A percentile compares a stretch with the other conserved stretches of the same genome.
These are phyloP conservation scores for Antitype chi DNA, from an alignment of 2,888 invertebrate genomes.

Conservation along the genomic window DNA sequence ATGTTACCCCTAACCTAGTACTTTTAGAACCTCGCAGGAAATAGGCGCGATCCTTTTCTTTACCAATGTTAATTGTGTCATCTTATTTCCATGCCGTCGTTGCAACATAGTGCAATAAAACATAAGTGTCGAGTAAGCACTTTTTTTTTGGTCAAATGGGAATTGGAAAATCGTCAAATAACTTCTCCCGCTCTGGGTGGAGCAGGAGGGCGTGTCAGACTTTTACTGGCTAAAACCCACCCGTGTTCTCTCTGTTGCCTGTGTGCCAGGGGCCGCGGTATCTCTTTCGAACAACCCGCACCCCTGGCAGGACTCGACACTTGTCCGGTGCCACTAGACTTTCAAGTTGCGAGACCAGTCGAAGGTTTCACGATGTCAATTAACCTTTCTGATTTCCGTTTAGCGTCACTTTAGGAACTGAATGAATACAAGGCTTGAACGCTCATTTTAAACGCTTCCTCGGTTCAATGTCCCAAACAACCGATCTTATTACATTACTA, in stretches of 20 bases:
- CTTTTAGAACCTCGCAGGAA: not conserved
- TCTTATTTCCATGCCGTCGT: not conserved
- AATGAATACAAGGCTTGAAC: not conserved
- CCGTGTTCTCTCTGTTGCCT: no score
- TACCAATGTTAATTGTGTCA: not conserved
- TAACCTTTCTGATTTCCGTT: slow-evolving; percentile 12
- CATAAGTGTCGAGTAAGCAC: no score
- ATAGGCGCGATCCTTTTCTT: not conserved
- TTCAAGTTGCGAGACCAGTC: not conserved
- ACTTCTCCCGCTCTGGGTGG: no score
- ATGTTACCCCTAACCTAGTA: no score
- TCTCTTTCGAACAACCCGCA: no score
- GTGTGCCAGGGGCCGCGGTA: no score
- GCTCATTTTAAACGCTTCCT: slow-evolving; percentile 9
- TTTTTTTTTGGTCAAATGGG: no score
- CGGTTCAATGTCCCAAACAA: slow-evolving; percentile 30
- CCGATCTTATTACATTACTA: slow-evolving; percentile 22
- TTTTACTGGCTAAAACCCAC: no score
- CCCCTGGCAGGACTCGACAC: no score
- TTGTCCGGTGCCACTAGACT: not conserved
- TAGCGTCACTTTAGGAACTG: not conserved
- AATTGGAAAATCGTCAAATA: no score
- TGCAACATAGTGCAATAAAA: not conserved
- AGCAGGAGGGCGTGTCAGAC: no score
- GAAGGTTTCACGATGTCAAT: slow-evolving; percentile 10